phyloP scores from a whole-genome alignment of 2,113 vertebrate species.

The Acrocephalus kingi region DNA sequence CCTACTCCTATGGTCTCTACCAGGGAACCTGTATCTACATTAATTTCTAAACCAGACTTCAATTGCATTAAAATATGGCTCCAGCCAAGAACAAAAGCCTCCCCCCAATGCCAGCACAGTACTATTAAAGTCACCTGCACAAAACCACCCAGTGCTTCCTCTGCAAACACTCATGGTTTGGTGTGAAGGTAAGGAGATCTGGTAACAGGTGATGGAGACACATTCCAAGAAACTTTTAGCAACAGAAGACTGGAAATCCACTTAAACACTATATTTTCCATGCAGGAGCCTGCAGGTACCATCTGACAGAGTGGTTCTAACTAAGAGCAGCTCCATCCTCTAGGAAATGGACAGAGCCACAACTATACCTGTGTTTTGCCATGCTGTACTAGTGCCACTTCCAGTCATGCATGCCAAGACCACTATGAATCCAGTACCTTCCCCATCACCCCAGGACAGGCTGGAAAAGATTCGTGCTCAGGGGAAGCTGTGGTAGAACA shows the following conservation, averaged over 20 bases:
- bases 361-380: not conserved
- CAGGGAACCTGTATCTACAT: not conserved
- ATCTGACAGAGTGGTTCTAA: not conserved
- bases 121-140: not conserved
- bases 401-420: not conserved
- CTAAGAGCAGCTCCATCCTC: not conserved
- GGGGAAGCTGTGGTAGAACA: not conserved
- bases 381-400: not conserved
- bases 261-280: not conserved
- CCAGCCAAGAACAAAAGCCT: not conserved
- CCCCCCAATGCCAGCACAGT: not conserved
- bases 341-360: not conserved
- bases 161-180: not conserved
- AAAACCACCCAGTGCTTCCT: not conserved
- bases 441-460: not conserved
- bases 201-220: not conserved
- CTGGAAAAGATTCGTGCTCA: not conserved
- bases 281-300: not conserved
- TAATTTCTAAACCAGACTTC: not conserved
- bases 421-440: not conserved
- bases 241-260: not conserved
- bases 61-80: not conserved
- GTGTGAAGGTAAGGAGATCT: not conserved
- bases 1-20: not conserved
- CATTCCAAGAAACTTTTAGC: not conserved